A percentile compares a stretch with the other conserved stretches of the same genome.
Conservation (phyloP, 2,797 vertebrate genomes). For the Danio jaintianensis region DNA sequence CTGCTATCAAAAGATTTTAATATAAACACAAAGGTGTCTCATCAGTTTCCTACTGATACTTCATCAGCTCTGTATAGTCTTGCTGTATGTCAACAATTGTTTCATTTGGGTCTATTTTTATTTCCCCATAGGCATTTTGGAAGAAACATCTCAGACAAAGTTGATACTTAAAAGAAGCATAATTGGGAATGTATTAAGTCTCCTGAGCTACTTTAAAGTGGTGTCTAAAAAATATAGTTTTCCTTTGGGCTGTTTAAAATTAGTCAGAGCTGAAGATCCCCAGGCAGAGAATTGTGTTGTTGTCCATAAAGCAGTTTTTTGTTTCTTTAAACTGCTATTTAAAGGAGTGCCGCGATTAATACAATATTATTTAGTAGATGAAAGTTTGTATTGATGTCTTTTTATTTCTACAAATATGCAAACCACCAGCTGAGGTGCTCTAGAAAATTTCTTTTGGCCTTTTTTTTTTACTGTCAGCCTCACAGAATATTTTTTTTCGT, state of each 20-base stretch:
- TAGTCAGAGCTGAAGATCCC: background rate
- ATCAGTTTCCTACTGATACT: slow-evolving; percentile 5
- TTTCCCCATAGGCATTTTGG: background rate
- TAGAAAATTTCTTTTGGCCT: slow-evolving; percentile 24
- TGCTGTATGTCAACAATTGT: background rate
- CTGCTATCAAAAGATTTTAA: background rate
- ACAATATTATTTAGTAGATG: slow-evolving; percentile 23
- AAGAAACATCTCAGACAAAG: background rate
- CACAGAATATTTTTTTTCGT: slow-evolving; percentile 45
- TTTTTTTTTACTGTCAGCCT: slow-evolving; percentile 43
- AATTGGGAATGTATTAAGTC: background rate
- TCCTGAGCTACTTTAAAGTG: background rate
- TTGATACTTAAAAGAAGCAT: background rate
- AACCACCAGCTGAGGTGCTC: slow-evolving; percentile 24
- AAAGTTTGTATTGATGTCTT: slow-evolving; percentile 32
- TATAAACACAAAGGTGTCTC: background rate
- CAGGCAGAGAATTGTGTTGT: background rate
- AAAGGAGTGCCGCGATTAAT: slow-evolving; percentile 23
- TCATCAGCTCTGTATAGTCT: background rate
- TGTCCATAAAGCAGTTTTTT: background rate
- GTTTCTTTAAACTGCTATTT: background rate
- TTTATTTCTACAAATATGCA: slow-evolving; percentile 33
- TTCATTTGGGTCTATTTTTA: slow-evolving; percentile 6
- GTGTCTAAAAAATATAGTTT: background rate
- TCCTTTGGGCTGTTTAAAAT: background rate